These are phyloP conservation scores for Zele albiditarsus DNA, from an alignment of 2,888 invertebrate genomes.

Conservation along the genomic window DNA sequence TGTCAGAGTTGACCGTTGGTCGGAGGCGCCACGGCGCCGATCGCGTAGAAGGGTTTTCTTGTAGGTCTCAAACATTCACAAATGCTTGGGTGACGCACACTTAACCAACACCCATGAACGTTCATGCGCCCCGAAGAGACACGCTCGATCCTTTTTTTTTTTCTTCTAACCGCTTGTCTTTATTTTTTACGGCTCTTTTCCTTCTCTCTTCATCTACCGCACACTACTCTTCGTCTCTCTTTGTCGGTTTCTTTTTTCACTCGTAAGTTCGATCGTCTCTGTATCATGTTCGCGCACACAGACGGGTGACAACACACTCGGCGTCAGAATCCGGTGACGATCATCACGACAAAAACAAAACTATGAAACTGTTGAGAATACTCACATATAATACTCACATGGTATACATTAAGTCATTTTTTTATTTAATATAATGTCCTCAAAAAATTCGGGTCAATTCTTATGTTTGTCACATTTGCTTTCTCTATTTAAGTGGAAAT, in stretches of 20 bases:
- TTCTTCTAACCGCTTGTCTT: slow-evolving; percentile 37
- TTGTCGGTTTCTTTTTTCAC: slow-evolving; percentile 13
- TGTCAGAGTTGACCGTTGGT: slow-evolving; percentile 51
- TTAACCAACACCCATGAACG: slow-evolving; percentile 39
- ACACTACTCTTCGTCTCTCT: slow-evolving; percentile 4
- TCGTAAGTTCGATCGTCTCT: neutral
- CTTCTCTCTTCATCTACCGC: slow-evolving; percentile 30
- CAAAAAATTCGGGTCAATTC: too few species aligned
- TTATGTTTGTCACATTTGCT: too few species aligned
- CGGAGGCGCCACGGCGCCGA: slow-evolving; percentile 73
- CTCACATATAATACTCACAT: neutral
- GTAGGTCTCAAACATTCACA: slow-evolving; percentile 63
- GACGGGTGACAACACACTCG: slow-evolving; percentile 24
- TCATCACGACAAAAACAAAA: neutral
- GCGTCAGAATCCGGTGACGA: slow-evolving; percentile 15
- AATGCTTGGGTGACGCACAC: slow-evolving; percentile 48
- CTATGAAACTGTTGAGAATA: too few species aligned
- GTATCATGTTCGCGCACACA: slow-evolving; percentile 28
- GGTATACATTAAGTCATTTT: too few species aligned
- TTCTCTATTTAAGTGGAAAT: too few species aligned
- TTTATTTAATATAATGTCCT: too few species aligned
- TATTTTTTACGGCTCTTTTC: slow-evolving; percentile 41
- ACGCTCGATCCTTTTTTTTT: slow-evolving; percentile 15
- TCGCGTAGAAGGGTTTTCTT: slow-evolving; percentile 73
- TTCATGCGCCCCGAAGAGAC: neutral